Percentiles rank a stretch among this genome's conserved stretches.
phyloP scores from a whole-genome alignment of 2,888 invertebrate genomes.

The Theodoxus fluviatilis region DNA sequence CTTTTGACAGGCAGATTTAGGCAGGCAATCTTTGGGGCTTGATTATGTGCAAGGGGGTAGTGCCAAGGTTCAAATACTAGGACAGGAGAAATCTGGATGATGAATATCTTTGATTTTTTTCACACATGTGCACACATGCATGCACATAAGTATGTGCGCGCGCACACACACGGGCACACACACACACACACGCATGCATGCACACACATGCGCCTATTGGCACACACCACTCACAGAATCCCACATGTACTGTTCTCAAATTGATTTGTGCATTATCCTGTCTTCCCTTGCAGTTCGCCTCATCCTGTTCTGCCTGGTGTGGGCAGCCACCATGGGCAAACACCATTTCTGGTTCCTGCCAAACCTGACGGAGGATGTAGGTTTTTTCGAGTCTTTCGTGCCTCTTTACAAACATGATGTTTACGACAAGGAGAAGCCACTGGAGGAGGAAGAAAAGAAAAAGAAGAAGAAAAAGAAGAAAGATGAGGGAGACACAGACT shows the following conservation, averaged over 20 bases:
- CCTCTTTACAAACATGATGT: constrained; percentile 68
- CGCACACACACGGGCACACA: no score
- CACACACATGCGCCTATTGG: no score
- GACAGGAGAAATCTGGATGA: neutral
- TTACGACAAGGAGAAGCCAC: constrained; percentile 13
- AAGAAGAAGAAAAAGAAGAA: constrained; percentile 24
- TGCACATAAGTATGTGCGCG: no score
- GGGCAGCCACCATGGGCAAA: constrained; percentile 84
- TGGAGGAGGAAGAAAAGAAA: constrained; percentile 19
- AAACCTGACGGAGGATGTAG: constrained; percentile 98
- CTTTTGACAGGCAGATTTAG: no score
- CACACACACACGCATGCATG: no score
- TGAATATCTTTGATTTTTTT: neutral
- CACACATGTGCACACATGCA: neutral
- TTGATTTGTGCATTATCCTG: neutral
- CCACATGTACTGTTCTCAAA: neutral
- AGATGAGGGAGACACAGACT: neutral
- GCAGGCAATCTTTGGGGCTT: no score
- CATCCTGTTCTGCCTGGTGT: constrained; percentile 89
- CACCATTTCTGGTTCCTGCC: constrained; percentile 98
- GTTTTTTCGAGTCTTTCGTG: constrained; percentile 98
- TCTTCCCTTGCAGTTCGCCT: constrained; percentile 73
- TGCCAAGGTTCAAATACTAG: no score
- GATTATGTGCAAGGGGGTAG: no score
- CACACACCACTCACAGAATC: no score